Base-by-base conservation (phyloP, 2,797 vertebrate genomes). In the Amblyraja radiata region DNA sequence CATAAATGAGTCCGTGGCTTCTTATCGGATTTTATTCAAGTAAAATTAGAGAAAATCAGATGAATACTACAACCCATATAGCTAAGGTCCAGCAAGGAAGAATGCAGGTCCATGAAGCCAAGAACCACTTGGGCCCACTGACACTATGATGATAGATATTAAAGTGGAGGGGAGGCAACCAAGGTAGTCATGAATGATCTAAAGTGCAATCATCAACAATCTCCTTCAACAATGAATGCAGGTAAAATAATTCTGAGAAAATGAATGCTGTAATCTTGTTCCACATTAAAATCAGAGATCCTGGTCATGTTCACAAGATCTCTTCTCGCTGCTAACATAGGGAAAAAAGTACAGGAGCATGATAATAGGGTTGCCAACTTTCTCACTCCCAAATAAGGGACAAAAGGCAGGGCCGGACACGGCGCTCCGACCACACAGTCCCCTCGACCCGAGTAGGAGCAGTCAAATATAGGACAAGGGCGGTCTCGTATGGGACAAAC, bases 11-110 rank as follows among this genome's bases (percentile, higher is more conserved):
- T 63, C 18, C 68, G 63, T 88, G n/a, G 28, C 25, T 65, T 68
- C 63, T 6, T 36, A 16, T 88, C 32, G n/a, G 18, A 36, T 36
- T 6, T 32, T 21, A n/a, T 21, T 6, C 16, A 21, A 18, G 18
- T 68, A 36, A 14, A 65, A 28, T 86, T 54, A n/a, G 83, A 86
- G 25, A 86, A 86, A 63, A 86, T n/a, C 83, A 63, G 63, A 84
- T n/a, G 28, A 84, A 83, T 18, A n/a, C 61, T 16, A 21, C 32
- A 36, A 36, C n/a, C n/a, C 25, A 86, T 13, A 14, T 13, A 61
- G 1, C 83, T n/a, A 16, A 58, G 58, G 14, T 2, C 5, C 58
- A 63, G 54, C 25, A n/a, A 16, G 25, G 5, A 68, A 16, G 65
- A 68, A 11, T 11, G 65, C 65, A 68, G 65, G 16, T 16, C 16